Conservation (phyloP, 2,888 invertebrate species). For the Scaptomyza caliginosa region DNA sequence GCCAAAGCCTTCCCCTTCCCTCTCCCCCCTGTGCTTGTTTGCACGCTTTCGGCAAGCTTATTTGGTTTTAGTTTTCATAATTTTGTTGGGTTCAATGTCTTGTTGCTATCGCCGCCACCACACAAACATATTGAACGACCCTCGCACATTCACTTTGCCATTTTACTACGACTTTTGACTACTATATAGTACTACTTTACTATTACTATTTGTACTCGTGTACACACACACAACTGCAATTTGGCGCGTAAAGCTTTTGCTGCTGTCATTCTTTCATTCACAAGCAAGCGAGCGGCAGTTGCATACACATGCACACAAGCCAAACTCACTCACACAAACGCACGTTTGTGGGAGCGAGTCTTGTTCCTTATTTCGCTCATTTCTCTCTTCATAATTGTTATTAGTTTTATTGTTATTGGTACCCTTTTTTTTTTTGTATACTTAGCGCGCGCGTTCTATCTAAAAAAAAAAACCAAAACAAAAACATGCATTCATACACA, state of each 20-base stretch:
- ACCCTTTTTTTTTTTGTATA: not conserved
- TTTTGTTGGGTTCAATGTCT: constrained; percentile 45
- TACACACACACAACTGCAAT: constrained; percentile 28
- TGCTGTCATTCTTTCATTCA: constrained; percentile 43
- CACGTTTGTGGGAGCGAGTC: not conserved
- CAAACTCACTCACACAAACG: not conserved
- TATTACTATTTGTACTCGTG: constrained; percentile 8
- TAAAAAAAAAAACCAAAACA: constrained; percentile 23
- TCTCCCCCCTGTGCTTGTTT: not conserved
- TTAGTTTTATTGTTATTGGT: constrained; percentile 17
- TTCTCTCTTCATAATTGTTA: not conserved
- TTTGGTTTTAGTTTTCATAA: constrained; percentile 14
- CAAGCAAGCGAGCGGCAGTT: constrained; percentile 41
- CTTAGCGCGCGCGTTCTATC: not conserved
- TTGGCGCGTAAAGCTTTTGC: constrained; percentile 48
- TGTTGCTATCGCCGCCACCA: not conserved
- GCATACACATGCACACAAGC: constrained; percentile 2
- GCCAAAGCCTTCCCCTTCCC: not conserved
- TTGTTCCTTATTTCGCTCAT: constrained; percentile 1
- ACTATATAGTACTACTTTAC: constrained; percentile 2
- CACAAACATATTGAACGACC: constrained; percentile 8
- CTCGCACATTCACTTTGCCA: constrained; percentile 8
- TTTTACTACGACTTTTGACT: not conserved
- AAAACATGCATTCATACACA: not conserved
- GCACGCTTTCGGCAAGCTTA: not conserved